Base-by-base conservation (phyloP, 2,797 vertebrate species). In the Micromesistius poutassou region DNA sequence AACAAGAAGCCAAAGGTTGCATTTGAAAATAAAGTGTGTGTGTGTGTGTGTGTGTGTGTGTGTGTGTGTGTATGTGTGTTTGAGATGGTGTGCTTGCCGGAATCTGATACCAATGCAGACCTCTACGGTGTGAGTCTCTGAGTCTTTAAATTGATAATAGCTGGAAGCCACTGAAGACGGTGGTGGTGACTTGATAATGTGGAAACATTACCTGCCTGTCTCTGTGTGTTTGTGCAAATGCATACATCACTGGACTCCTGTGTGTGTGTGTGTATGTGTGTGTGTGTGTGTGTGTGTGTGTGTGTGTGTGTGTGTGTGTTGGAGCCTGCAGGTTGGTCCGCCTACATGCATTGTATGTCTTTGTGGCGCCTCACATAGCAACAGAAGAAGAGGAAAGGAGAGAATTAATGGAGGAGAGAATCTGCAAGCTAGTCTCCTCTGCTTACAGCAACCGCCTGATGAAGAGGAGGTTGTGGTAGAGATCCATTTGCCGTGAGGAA, bases 401-500 rank as follows among this genome's bases (percentile, higher is more conserved):
- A 70, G 36, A 72, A 76, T 74, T 5, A 78, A 70, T 71, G 68
- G n/a, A 68, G 62, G 62, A 28, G 62, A 28, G 62, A 66, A 75
- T 76, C 76, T 55, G 75, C 73, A 62, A 77, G 78, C 79, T 77
- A 78, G 83, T 80, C 70, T 83, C 42, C 81, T 35, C 40, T 86
- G 85, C 83, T 89, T 84, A 82, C 82, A 85, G 84, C 19, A 74
- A 86, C 80, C 83, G 28, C 82, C 84, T 86, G 84, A 87, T 87
- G 84, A 88, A 90, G 85, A 87, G 81, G 86, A 82, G 83, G 82
- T 90, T 89, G 87, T 84, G 74, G 86, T 82, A 79, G 78, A 85
- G 77, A 90, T 90, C 82, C 86, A 88, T 91, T 90, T 87, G 82
- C 82, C 86, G 76, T 68, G 84, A 74, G 88, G 79, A 90, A 82